These are phyloP conservation scores for Emesis furor DNA, from an alignment of 2,888 invertebrate genomes.

Conservation along the genomic window DNA sequence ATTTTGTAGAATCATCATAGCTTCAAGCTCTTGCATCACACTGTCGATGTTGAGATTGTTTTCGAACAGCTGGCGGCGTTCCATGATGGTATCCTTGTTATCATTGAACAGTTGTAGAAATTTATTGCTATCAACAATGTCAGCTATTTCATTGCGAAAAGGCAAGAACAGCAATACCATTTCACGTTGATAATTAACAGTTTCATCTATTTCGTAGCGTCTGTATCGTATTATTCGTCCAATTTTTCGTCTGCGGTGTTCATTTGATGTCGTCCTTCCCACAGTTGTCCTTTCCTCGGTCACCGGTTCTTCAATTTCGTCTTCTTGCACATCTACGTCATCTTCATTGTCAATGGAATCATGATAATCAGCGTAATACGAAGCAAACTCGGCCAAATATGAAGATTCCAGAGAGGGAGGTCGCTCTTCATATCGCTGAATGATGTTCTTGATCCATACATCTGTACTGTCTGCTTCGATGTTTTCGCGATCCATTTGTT, in stretches of 20 bases:
- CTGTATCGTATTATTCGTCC: conserved; percentile 79
- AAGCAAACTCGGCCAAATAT: conserved; percentile 81
- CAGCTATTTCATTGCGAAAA: conserved; percentile 61
- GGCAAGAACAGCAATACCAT: conserved; percentile 64
- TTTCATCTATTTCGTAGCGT: conserved; percentile 79
- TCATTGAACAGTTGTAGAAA: conserved; percentile 75
- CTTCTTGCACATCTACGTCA: conserved; percentile 77
- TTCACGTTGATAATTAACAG: conserved; percentile 79
- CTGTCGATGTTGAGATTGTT: conserved; percentile 78
- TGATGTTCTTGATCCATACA: conserved; percentile 83
- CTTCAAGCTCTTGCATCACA: conserved; percentile 74
- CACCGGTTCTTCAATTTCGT: conserved; percentile 74
- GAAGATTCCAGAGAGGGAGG: conserved; percentile 79
- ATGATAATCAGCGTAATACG: conserved; percentile 76
- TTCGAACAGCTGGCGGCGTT: conserved; percentile 77
- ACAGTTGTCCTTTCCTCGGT: conserved; percentile 61
- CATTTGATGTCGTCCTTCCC: conserved; percentile 53
- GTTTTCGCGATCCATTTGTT: conserved; percentile 78
- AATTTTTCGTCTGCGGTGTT: conserved; percentile 76
- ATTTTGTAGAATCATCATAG: conserved; percentile 9
- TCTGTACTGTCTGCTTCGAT: conserved; percentile 79
- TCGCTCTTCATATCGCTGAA: conserved; percentile 83
- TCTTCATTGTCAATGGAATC: conserved; percentile 79
- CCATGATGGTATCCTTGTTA: conserved; percentile 76
- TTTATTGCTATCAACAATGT: conserved; percentile 63